Conservation (phyloP, 2,888 invertebrate species). For the Phlogophora meticulosa region DNA sequence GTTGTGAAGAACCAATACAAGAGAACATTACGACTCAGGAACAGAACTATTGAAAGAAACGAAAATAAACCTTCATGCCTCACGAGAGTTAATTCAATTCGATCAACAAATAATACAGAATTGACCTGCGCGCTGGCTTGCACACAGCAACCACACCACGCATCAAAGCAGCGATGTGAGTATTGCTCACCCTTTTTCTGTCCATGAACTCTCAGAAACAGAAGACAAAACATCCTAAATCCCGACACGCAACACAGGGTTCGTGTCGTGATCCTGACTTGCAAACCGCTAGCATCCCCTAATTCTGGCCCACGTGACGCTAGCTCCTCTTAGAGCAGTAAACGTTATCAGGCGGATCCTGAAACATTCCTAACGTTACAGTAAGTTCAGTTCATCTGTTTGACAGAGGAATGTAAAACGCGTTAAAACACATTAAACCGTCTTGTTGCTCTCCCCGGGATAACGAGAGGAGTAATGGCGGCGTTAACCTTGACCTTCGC, state of each 20-base stretch:
- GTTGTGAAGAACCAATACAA: not conserved
- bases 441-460: conserved; percentile 31
- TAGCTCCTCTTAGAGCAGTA: not conserved
- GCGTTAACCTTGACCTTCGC: conserved; percentile 38
- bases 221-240: not conserved
- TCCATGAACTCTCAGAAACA: not conserved
- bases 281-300: not conserved
- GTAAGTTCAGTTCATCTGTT: conserved; percentile 3
- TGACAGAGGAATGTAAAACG: conserved; percentile 16
- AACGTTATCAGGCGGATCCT: not conserved
- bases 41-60: too few relatives aligned
- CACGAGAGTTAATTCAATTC: not conserved
- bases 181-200: too few relatives aligned
- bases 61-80: too few relatives aligned
- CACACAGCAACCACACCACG: too few relatives aligned
- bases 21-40: not conserved
- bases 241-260: not conserved
- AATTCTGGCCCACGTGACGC: not conserved
- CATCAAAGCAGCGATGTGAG: not conserved
- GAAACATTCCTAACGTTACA: not conserved
- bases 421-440: conserved; percentile 14
- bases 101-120: not conserved
- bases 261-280: too few relatives aligned
- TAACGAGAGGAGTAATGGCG: conserved; percentile 31
- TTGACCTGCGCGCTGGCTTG: not conserved